A percentile compares a stretch with the other conserved stretches of the same genome.
These are phyloP conservation scores for Trichogramma dendrolimi DNA, from an alignment of 2,888 invertebrate genomes.

Conservation along the genomic window DNA sequence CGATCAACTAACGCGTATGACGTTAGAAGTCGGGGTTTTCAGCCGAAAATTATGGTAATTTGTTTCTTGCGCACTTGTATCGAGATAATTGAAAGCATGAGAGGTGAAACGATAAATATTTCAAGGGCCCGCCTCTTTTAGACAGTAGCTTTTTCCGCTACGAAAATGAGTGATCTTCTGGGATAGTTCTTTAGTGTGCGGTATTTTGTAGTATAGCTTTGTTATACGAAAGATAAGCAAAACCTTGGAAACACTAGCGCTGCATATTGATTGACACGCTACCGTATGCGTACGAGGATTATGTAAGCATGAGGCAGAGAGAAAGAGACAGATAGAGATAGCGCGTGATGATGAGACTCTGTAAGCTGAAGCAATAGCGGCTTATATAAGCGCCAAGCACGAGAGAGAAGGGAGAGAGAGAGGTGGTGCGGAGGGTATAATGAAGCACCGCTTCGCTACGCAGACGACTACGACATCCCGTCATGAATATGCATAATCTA, in stretches of 20 bases:
- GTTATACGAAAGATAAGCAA: slow-evolving; percentile 46
- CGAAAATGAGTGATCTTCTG: slow-evolving; percentile 26
- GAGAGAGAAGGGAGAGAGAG: slow-evolving; percentile 21
- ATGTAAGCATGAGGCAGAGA: slow-evolving; percentile 18
- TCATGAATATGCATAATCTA: slow-evolving; percentile 54
- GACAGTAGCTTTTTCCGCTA: too few species aligned
- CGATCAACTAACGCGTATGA: not conserved
- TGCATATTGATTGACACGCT: slow-evolving; percentile 51
- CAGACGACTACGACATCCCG: slow-evolving; percentile 43
- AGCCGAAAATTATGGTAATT: slow-evolving; percentile 19
- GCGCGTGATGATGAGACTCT: not conserved
- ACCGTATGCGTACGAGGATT: not conserved
- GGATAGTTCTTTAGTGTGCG: not conserved
- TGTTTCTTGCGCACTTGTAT: not conserved
- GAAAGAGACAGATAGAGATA: slow-evolving; percentile 28
- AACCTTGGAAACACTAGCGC: slow-evolving; percentile 43
- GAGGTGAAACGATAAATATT: too few species aligned
- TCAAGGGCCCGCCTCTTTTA: too few species aligned
- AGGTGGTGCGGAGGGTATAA: slow-evolving; percentile 44
- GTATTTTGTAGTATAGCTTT: too few species aligned
- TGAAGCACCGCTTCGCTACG: slow-evolving; percentile 46
- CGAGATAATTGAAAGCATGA: too few species aligned
- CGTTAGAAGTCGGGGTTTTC: slow-evolving; percentile 8
- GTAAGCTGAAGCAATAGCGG: too few species aligned
- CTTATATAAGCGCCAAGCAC: slow-evolving; percentile 6